These are phyloP conservation scores for Macroramphosus scolopax DNA, from an alignment of 2,797 vertebrate species.

Conservation along the genomic window DNA sequence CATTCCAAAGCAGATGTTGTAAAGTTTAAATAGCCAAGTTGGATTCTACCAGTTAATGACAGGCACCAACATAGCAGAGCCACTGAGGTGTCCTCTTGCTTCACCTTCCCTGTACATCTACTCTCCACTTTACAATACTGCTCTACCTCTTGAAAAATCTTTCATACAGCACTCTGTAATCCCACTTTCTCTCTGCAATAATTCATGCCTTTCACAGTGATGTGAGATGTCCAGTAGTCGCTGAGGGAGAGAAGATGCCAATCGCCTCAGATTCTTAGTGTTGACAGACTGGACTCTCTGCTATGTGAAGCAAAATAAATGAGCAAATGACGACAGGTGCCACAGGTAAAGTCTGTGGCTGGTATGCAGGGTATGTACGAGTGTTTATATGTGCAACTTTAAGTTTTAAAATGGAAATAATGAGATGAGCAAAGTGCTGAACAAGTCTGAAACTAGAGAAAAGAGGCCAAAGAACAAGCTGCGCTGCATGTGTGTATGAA, in stretches of 20 bases:
- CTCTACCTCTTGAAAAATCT: conserved; percentile 23
- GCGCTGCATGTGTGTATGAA: conserved; percentile 2
- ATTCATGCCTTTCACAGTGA: conserved; percentile 46
- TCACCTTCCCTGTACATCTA: neutral
- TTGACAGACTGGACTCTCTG: conserved; percentile 53
- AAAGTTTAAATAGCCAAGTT: too few species aligned
- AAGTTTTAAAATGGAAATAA: conserved; percentile 6
- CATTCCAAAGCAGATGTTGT: too few species aligned
- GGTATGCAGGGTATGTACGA: neutral
- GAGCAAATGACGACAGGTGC: conserved; percentile 23
- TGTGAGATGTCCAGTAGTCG: conserved; percentile 37
- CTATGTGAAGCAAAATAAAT: conserved; percentile 48
- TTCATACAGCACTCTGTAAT: too few species aligned
- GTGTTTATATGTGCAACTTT: conserved; percentile 16
- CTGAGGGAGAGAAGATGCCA: conserved; percentile 41
- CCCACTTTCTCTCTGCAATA: conserved; percentile 47
- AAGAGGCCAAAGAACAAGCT: neutral
- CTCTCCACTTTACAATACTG: conserved; percentile 10
- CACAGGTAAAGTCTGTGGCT: conserved; percentile 4
- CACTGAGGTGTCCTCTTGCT: too few species aligned
- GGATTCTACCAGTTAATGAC: too few species aligned
- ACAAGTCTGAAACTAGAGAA: neutral
- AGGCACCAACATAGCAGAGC: too few species aligned
- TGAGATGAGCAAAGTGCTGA: conserved; percentile 25
- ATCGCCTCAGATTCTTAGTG: conserved; percentile 43